Base-by-base conservation (phyloP, 2,797 vertebrate species). In the Propithecus perrieri region DNA sequence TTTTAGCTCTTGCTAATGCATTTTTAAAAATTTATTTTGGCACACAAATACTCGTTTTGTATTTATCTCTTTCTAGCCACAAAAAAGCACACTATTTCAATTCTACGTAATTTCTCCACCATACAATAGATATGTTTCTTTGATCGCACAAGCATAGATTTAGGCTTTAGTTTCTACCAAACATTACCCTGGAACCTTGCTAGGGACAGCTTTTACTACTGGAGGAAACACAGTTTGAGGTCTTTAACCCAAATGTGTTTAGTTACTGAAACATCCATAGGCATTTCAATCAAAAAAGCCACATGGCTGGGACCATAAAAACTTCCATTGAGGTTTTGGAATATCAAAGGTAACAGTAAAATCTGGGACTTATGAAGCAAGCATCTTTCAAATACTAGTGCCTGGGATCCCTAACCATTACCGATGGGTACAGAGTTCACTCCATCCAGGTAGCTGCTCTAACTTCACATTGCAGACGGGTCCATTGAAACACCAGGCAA, bases 1-100 rank as follows among this genome's bases (percentile, higher is more conserved):
- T 80, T 89, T 63, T 65, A 63, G n/a, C 41, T 96, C 78, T 91
- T 57, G 26, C 13, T 41, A 50, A 72, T n/a, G 17, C 30, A 53
- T 57, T 46, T 85, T 88, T 79, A n/a, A 71, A 89, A 94, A 65
- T 7, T 79, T 55, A 83, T 94, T 48, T 92, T 75, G 55, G 35
- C 10, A 83, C 75, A 46, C 8, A 11, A 33, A 30, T 28, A 14
- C 35, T 75, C 9, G n/a, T 65, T 92, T 89, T 85, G 78, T n/a
- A n/a, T 50, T 50, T 61, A 20, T 43, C 33, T 80, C 63, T 72
- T 46, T 38, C 76, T 43, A 30, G 65, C 8, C 35, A 55, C 13
- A 33, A 79, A 10, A 48, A 81, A 6, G 10, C 50, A 28, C 72
- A 24, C 35, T 12, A n/a, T 50, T 75, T 50, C 63, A 33, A 10